Percentiles rank a stretch among this genome's conserved stretches.
These are phyloP conservation scores for Lutjanus campechanus DNA, from an alignment of 2,797 vertebrate genomes.

Conservation along the genomic window DNA sequence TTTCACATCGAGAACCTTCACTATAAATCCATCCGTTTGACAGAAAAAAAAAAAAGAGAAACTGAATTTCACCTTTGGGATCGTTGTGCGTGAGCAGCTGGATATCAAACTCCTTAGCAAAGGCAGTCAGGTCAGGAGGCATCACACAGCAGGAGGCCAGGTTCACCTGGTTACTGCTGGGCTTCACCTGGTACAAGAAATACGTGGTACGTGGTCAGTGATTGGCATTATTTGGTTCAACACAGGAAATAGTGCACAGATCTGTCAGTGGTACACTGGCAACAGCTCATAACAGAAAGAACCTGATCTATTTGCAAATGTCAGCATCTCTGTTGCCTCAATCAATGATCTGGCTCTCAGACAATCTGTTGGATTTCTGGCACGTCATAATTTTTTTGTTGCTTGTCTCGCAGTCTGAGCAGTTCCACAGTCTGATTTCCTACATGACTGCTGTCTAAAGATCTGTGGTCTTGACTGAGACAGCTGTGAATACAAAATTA, in stretches of 20 bases:
- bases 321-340: not conserved
- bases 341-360: too few species aligned
- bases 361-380: not conserved
- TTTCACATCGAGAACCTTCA: not conserved
- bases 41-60: not conserved
- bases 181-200: conserved; percentile 90
- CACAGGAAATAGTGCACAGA: not conserved
- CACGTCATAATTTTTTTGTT: not conserved
- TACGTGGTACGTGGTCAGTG: not conserved
- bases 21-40: not conserved
- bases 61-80: conserved; percentile 90
- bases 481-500: not conserved
- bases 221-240: not conserved
- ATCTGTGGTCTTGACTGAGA: not conserved
- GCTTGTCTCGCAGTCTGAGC: not conserved
- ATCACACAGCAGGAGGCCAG: conserved; percentile 99
- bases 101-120: conserved; percentile 97
- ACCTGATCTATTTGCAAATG: not conserved
- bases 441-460: not conserved
- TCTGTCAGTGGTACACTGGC: not conserved
- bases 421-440: not conserved
- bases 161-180: conserved; percentile 98
- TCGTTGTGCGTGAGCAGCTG: conserved; percentile 98
- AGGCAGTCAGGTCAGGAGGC: conserved; percentile 98
- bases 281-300: not conserved